phyloP scores from a whole-genome alignment of 2,888 invertebrate genomes.

The Cryptops parisi region DNA sequence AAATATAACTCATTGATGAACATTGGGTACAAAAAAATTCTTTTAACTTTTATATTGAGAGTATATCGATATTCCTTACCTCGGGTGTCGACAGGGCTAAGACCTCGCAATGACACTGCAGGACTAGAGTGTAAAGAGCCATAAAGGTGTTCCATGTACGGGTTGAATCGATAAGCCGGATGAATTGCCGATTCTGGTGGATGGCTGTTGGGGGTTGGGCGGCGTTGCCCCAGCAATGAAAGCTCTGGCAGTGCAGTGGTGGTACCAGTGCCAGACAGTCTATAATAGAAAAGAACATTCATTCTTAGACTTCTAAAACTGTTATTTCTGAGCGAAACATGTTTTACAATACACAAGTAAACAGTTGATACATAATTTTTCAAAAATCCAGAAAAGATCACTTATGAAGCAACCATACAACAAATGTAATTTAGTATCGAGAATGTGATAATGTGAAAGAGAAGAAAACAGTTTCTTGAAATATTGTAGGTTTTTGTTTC shows the following conservation, averaged over 20 bases:
- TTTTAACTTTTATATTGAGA: too few species aligned
- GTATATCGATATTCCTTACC: too few species aligned
- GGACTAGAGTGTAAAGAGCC: constrained; percentile 52
- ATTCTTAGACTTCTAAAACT: background rate
- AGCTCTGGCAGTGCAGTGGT: constrained; percentile 23
- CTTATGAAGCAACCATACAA: too few species aligned
- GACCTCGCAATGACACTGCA: constrained; percentile 49
- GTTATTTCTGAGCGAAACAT: background rate
- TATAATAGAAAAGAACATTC: constrained; percentile 9
- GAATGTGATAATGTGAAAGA: too few species aligned
- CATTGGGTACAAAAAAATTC: too few species aligned
- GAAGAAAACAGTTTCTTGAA: too few species aligned
- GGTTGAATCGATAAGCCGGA: constrained; percentile 54
- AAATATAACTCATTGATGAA: too few species aligned
- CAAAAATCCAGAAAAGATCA: too few species aligned
- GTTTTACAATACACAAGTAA: too few species aligned
- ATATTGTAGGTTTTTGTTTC: too few species aligned
- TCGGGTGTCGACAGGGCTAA: constrained; percentile 30
- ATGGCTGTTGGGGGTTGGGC: constrained; percentile 7
- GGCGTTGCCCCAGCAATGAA: constrained; percentile 22
- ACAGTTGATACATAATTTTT: too few species aligned
- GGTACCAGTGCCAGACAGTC: constrained; percentile 18
- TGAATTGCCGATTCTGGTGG: constrained; percentile 37
- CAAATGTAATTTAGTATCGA: too few species aligned
- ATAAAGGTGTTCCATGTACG: constrained; percentile 63